Evolutionary conservation across 2,888 invertebrate species (phyloP), one percentile per base, ranked within the genome.

Genomic region (Lottia scabra): DNA sequence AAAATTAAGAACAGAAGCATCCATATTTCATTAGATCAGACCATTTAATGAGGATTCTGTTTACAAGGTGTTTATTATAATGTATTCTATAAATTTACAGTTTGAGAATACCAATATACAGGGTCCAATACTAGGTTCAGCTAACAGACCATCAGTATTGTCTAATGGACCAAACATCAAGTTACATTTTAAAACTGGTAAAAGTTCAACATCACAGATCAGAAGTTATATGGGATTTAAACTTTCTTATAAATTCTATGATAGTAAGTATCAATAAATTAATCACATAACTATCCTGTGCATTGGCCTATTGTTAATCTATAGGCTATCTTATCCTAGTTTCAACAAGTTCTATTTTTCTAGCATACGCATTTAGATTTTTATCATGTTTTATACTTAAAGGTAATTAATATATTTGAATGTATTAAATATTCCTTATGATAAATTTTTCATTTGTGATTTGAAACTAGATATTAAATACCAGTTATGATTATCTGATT

Each of bases 221-320:
- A 65, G 68, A 13, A 70, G 69, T 23, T 73, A 76, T 48, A 75
- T 83, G 67, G 82, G 82, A 1, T 83, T 81, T 66, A 79, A 80
- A 67, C 77, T 78, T 16, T 68, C 73, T 13, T 83, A 82, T 45
- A 73, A 27, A 23, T 81, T 81, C 67, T 67, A 73, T 46, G 71
- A 65, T n/a, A 46, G 81, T 82, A 74, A 77, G 78, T 75, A 38
- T 5, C 26, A 10, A 6, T 38, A 1, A 38, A 8, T 38, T 38
- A 38, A 8, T 38, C 10, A 10, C 5, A 38, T 38, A 30, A 30
- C 5, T 30, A 30, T 30, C 3, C 2, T 30, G 2, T 30, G 30
- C 3, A 30, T 30, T 30, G 3, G 2, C 30, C 30, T n/a, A n/a
- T n/a, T n/a, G n/a, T n/a, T n/a, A n/a, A n/a, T n/a, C n/a, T n/a